phyloP scores from a whole-genome alignment of 2,888 invertebrate genomes.

The Polymixis lichenea region DNA sequence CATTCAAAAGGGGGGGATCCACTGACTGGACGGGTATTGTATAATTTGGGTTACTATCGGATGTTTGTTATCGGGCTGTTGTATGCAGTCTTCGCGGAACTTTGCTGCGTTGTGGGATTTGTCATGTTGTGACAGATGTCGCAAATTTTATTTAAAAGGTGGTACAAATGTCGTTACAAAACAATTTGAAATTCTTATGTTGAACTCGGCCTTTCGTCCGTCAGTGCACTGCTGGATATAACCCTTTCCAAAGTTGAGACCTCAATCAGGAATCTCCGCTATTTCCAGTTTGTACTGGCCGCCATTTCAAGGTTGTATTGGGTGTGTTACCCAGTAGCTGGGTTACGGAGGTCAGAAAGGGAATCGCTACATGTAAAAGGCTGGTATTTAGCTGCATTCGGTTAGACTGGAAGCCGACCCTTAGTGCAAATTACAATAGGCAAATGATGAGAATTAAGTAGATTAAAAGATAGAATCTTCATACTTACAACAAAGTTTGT shows the following conservation, averaged over 20 bases:
- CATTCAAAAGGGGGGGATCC: not conserved
- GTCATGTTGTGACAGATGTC: not conserved
- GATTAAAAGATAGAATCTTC: not conserved
- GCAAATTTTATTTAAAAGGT: too few relatives aligned
- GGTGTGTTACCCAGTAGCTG: not conserved
- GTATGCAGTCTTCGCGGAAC: not conserved
- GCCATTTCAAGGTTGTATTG: too few relatives aligned
- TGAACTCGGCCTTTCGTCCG: not conserved
- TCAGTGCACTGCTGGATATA: not conserved
- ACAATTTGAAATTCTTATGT: not conserved
- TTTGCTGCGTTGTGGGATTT: not conserved
- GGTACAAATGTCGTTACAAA: too few relatives aligned
- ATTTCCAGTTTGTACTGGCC: not conserved
- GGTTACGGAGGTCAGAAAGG: not conserved
- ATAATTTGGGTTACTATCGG: too few relatives aligned
- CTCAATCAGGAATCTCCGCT: not conserved
- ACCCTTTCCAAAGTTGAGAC: not conserved
- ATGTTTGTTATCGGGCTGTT: not conserved
- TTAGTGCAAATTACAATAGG: not conserved
- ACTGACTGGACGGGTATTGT: too few relatives aligned
- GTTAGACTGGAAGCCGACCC: not conserved
- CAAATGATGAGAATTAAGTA: not conserved
- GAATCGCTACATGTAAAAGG: not conserved
- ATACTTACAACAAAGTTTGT: constrained; percentile 77
- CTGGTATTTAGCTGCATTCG: not conserved